Conservation (phyloP, 2,113 vertebrate species). For the Conger conger region DNA sequence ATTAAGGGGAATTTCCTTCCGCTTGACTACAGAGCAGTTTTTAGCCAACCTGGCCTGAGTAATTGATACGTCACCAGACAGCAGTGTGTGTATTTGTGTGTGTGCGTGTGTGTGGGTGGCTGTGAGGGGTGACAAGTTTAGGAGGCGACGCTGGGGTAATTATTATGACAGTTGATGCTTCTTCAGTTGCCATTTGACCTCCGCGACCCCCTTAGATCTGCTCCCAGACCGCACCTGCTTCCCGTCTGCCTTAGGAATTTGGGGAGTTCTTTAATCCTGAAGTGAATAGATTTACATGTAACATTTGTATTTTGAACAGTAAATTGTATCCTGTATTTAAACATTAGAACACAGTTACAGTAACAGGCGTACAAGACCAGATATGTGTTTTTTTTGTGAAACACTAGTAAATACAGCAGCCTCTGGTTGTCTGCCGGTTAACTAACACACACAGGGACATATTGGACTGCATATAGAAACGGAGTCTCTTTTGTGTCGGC, state of each 20-base stretch:
- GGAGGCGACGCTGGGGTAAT: conserved; percentile 34
- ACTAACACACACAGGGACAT: background rate
- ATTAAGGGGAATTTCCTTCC: conserved; percentile 10
- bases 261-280: background rate
- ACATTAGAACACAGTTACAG: too few species aligned
- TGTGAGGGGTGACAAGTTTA: conserved; percentile 23
- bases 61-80: background rate
- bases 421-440: background rate
- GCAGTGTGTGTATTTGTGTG: conserved; percentile 16
- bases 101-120: background rate
- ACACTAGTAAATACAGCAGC: background rate
- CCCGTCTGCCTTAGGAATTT: background rate
- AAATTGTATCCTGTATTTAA: background rate
- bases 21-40: background rate
- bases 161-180: background rate
- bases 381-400: background rate
- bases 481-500: background rate
- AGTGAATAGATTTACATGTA: background rate
- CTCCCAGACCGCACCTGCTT: background rate
- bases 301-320: background rate
- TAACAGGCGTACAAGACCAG: background rate
- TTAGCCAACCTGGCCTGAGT: conserved; percentile 7
- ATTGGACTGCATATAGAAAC: background rate
- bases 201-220: background rate
- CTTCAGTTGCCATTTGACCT: background rate